These are phyloP conservation scores for Smutsia gigantea DNA, from an alignment of 2,797 vertebrate species.

Conservation along the genomic window DNA sequence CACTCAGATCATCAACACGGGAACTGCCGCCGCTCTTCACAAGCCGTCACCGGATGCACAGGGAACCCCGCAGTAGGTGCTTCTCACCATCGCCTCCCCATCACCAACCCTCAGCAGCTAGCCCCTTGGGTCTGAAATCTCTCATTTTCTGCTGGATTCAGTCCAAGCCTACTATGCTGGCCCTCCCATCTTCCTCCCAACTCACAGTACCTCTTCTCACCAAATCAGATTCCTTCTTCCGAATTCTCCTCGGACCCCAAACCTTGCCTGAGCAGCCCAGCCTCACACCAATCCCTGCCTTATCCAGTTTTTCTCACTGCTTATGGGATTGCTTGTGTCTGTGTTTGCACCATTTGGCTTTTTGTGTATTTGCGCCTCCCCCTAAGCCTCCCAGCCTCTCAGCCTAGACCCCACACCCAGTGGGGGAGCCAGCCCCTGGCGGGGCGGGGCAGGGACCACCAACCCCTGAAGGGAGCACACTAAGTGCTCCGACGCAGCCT, in stretches of 20 bases:
- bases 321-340: background rate
- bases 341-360: background rate
- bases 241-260: background rate
- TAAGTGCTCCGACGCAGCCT: background rate
- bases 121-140: background rate
- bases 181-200: background rate
- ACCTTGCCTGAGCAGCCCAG: background rate
- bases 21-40: background rate
- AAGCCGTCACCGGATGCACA: background rate
- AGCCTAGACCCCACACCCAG: background rate
- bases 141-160: background rate
- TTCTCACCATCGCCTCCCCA: background rate
- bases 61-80: background rate
- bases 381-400: background rate
- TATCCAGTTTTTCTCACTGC: background rate
- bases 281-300: background rate
- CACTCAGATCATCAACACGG: background rate
- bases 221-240: background rate
- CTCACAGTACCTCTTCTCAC: background rate
- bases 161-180: background rate
- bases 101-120: background rate
- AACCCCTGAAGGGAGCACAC: background rate
- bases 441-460: background rate
- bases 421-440: background rate
- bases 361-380: background rate